Conservation (phyloP, 2,113 vertebrate species). For the Amblyornis subalaris region DNA sequence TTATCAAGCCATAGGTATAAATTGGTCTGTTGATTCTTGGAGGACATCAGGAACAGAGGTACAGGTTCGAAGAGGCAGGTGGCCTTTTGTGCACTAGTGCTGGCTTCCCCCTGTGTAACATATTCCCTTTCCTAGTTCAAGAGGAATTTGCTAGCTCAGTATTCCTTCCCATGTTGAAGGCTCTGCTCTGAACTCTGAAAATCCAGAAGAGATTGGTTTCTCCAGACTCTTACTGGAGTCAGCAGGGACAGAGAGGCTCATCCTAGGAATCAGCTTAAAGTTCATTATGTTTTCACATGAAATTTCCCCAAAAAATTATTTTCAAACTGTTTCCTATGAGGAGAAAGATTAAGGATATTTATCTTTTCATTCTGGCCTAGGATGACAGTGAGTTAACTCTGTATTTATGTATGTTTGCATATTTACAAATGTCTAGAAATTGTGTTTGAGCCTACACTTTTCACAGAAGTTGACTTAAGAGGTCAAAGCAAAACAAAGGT, state of each 20-base stretch:
- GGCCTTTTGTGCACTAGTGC: not conserved
- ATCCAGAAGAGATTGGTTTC: not conserved
- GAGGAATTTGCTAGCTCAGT: not conserved
- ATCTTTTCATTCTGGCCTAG: not conserved
- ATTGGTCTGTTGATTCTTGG: not conserved
- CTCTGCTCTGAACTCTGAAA: not conserved
- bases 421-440: not conserved
- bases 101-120: not conserved
- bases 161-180: not conserved
- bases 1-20: not conserved
- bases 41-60: not conserved
- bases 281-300: not conserved
- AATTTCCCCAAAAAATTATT: not conserved
- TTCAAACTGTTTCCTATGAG: not conserved
- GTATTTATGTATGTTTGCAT: not conserved
- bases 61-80: not conserved
- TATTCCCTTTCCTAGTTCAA: not conserved
- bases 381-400: not conserved
- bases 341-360: not conserved
- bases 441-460: not conserved
- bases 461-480: not conserved
- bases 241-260: rapidly evolving
- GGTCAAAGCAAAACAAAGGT: not conserved
- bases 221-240: not conserved
- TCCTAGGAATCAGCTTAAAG: not conserved